These are phyloP conservation scores for Lepidurus arcticus DNA, from an alignment of 1,140 invertebrate genomes.

Conservation along the genomic window DNA sequence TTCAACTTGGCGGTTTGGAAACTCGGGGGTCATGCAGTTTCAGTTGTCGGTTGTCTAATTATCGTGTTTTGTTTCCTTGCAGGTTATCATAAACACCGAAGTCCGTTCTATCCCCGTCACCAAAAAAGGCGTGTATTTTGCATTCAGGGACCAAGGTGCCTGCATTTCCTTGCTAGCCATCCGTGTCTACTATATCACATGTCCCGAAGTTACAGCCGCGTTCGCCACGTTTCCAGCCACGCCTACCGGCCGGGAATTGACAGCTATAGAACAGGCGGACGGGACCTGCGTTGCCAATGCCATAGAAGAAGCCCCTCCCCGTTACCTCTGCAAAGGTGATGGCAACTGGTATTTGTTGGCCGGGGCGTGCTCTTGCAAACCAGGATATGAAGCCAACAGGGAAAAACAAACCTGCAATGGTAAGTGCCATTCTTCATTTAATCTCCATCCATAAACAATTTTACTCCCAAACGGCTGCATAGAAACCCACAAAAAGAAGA, in stretches of 20 bases:
- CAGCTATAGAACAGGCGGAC: conserved; percentile 82
- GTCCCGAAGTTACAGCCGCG: conserved; percentile 84
- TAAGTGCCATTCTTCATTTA: conserved; percentile 39
- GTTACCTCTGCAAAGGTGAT: conserved; percentile 88
- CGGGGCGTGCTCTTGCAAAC: conserved; percentile 86
- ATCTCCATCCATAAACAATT: background rate
- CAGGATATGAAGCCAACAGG: conserved; percentile 80
- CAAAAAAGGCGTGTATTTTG: conserved; percentile 94
- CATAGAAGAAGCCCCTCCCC: conserved; percentile 61
- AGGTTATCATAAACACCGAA: conserved; percentile 84
- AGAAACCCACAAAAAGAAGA: no score
- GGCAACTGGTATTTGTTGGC: conserved; percentile 84
- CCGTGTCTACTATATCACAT: conserved; percentile 86
- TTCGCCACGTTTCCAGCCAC: conserved; percentile 89
- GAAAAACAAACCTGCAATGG: conserved; percentile 71
- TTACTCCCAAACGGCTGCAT: no score
- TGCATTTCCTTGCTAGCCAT: conserved; percentile 93
- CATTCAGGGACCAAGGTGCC: conserved; percentile 91
- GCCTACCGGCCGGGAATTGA: conserved; percentile 83
- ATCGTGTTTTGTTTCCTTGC: conserved; percentile 29
- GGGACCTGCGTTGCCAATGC: conserved; percentile 83
- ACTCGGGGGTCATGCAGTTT: no score
- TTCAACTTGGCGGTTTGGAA: no score
- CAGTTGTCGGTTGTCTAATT: conserved; percentile 24
- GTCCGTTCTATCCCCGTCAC: conserved; percentile 86